Conservation (phyloP, 2,888 invertebrate species). For the Apodemia duryi region DNA sequence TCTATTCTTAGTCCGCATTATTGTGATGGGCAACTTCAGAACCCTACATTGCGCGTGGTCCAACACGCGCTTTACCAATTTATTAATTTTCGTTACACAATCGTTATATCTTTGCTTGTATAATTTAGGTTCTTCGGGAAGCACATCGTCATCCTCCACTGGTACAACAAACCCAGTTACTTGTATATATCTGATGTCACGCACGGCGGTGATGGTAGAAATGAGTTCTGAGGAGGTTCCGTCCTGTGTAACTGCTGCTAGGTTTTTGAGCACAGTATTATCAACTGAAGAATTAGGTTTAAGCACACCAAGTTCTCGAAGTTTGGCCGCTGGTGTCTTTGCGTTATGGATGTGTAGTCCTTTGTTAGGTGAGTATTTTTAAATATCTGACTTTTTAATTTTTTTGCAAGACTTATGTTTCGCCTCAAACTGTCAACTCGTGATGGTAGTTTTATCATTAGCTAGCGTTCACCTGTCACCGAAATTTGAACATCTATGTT, state of each 20-base stretch:
- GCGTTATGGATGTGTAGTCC: slow-evolving; percentile 97
- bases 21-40: no score
- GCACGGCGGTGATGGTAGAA: slow-evolving; percentile 89
- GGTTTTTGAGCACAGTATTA: slow-evolving; percentile 61
- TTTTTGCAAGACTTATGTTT: no score
- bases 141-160: slow-evolving; percentile 65
- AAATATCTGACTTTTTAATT: neutral
- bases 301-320: slow-evolving; percentile 84
- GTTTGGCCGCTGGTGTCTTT: slow-evolving; percentile 90
- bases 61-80: no score
- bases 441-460: no score
- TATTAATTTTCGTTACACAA: no score
- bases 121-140: slow-evolving; percentile 62
- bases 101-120: neutral
- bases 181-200: slow-evolving; percentile 90
- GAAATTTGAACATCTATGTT: no score
- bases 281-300: slow-evolving; percentile 86
- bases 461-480: no score
- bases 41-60: no score
- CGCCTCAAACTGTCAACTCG: no score
- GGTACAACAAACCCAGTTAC: slow-evolving; percentile 77
- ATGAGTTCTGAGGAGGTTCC: slow-evolving; percentile 78
- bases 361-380: slow-evolving; percentile 79
- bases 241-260: slow-evolving; percentile 54
- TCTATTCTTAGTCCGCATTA: no score